Percentiles rank a stretch among this genome's conserved stretches.
Conservation (phyloP, 2,113 vertebrate species). For the Equus przewalskii region DNA sequence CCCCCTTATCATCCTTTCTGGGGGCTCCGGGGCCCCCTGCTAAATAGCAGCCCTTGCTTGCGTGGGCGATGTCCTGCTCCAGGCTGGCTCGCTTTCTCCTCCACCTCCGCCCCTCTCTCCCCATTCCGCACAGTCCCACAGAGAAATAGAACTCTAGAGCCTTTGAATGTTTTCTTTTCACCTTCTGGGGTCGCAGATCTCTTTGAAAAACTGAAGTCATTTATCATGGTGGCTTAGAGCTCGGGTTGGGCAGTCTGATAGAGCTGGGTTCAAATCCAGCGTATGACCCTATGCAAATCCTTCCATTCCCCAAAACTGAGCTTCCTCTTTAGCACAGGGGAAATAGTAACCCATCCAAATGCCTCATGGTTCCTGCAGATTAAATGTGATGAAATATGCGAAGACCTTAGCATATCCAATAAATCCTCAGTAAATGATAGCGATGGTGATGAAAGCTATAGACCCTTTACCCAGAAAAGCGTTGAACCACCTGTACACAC, state of each 20-base stretch:
- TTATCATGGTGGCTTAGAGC: not conserved
- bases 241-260: too few species aligned
- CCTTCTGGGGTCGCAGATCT: not conserved
- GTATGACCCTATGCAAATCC: not conserved
- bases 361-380: not conserved
- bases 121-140: fast-evolving
- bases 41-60: constrained; percentile 67
- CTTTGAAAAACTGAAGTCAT: not conserved
- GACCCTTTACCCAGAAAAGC: not conserved
- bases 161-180: not conserved
- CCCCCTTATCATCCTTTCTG: not conserved
- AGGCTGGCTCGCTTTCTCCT: not conserved
- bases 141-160: not conserved
- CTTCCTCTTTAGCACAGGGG: not conserved
- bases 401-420: not conserved
- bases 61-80: not conserved
- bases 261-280: not conserved
- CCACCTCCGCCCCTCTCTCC: not conserved
- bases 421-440: not conserved
- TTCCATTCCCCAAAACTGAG: not conserved
- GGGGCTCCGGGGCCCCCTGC: not conserved
- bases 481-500: not conserved
- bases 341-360: not conserved
- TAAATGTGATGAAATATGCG: not conserved
- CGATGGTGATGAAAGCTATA: not conserved